Evolutionary conservation across 2,888 invertebrate genomes (phyloP).

Genomic region (Yponomeuta evonymella): DNA sequence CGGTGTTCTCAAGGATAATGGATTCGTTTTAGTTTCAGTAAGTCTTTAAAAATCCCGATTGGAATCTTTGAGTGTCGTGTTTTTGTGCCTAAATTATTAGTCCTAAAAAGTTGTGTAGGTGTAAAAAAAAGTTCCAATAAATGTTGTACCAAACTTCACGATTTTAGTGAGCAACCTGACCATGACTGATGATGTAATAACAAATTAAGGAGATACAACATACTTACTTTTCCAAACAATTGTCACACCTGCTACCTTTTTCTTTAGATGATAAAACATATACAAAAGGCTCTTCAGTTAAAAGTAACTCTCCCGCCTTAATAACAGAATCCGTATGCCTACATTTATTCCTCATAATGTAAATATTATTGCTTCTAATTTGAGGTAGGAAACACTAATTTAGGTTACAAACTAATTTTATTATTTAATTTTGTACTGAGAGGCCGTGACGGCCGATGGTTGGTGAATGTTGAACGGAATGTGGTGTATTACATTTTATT

Average conservation of each 20-base stretch:
- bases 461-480: conserved; percentile 6
- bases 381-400: conserved; percentile 6
- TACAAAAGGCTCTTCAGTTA: conserved; percentile 85
- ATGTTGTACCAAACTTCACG: too few relatives aligned
- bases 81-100: too few relatives aligned
- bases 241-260: conserved; percentile 83
- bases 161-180: too few relatives aligned
- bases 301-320: conserved; percentile 80
- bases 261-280: conserved; percentile 83
- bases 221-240: conserved; percentile 83
- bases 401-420: background rate
- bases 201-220: background rate
- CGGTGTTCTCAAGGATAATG: too few relatives aligned
- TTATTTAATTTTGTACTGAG: background rate
- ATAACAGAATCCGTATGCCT: conserved; percentile 55
- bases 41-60: too few relatives aligned
- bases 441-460: background rate
- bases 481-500: background rate
- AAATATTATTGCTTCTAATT: conserved; percentile 6
- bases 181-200: too few relatives aligned
- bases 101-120: too few relatives aligned
- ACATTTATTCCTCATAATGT: conserved; percentile 55
- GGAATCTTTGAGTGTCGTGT: too few relatives aligned
- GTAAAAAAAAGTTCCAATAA: too few relatives aligned
- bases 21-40: too few relatives aligned